Evolutionary conservation across 2,113 vertebrate genomes (phyloP).

Genomic region (Chiloscyllium plagiosum): DNA sequence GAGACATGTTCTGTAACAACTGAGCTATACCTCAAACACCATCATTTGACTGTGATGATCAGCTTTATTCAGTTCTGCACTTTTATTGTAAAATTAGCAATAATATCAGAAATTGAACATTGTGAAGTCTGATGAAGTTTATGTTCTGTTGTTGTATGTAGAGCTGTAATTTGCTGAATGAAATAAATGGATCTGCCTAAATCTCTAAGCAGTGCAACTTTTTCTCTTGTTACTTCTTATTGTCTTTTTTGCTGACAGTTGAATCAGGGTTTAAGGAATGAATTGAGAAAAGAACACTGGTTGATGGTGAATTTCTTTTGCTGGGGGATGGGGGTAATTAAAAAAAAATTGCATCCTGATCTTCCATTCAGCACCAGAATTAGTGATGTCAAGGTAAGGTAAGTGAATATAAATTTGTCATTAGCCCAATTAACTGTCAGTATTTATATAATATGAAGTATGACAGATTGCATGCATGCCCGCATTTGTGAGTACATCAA

Average conservation of each 20-base stretch:
- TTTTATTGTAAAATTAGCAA: conserved; percentile 15
- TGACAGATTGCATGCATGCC: conserved; percentile 10
- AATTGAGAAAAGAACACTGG: background rate
- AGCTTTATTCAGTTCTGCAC: background rate
- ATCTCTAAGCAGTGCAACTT: background rate
- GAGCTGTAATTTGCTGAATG: background rate
- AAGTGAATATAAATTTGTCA: conserved; percentile 21
- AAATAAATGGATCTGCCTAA: background rate
- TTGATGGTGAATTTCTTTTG: background rate
- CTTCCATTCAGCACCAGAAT: background rate
- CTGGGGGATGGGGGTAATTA: too few species aligned
- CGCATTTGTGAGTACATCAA: conserved; percentile 21
- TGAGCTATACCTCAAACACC: background rate
- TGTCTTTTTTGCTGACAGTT: background rate
- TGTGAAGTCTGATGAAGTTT: background rate
- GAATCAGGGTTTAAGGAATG: background rate
- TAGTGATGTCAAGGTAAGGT: background rate
- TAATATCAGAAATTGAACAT: background rate
- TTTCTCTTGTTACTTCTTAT: background rate
- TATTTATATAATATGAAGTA: conserved; percentile 6
- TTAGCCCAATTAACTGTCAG: conserved; percentile 27
- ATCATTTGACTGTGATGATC: background rate
- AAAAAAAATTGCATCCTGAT: background rate
- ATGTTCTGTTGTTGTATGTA: background rate
- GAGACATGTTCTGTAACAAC: background rate